Base-by-base conservation (phyloP, 1,140 invertebrate genomes). In the Sipha flava region DNA sequence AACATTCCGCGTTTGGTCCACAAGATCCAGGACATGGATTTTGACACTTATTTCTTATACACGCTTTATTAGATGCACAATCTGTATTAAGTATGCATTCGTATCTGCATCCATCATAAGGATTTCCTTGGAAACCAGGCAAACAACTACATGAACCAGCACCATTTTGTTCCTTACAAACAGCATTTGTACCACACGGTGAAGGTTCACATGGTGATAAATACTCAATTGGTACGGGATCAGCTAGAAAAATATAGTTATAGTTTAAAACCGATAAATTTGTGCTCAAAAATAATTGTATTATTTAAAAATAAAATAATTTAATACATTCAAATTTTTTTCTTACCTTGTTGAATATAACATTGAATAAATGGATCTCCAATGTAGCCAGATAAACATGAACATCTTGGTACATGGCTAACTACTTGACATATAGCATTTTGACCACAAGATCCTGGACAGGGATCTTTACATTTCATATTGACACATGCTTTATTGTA, bases 331-430 rank as follows among this genome's bases (percentile, higher is more conserved):
- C 10, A n/a, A n/a, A n/a, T n/a, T n/a, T n/a, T n/a, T n/a, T 47
- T 68, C 9, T 73, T 75, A 77, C 73, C 52, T 59, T 77, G 73
- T 77, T 77, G 73, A 40, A 77, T 40, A 12, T 54, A 85, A 84
- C 93, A 94, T 81, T 89, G 86, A 37, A 89, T 84, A 82, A 93
- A 93, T 49, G 93, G 92, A 88, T 94, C 91, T 47, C 93, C 92
- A 80, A 88, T 88, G 84, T 88, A 91, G 79, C 89, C 88, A 73
- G 87, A 82, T 26, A 88, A 87, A 83, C 93, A 94, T 83, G 88
- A 88, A 84, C 92, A 91, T 45, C 89, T 86, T 18, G 90, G 88
- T 31, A 86, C 87, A 83, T 91, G 90, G 84, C 90, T 92, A 40
- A 91, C 85, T 10, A 92, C 90, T 73, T 88, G 86, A 83, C 92